Percentiles rank a stretch among this genome's conserved stretches.
phyloP scores from a whole-genome alignment of 2,888 invertebrate genomes.

The Leucozona laternaria region DNA sequence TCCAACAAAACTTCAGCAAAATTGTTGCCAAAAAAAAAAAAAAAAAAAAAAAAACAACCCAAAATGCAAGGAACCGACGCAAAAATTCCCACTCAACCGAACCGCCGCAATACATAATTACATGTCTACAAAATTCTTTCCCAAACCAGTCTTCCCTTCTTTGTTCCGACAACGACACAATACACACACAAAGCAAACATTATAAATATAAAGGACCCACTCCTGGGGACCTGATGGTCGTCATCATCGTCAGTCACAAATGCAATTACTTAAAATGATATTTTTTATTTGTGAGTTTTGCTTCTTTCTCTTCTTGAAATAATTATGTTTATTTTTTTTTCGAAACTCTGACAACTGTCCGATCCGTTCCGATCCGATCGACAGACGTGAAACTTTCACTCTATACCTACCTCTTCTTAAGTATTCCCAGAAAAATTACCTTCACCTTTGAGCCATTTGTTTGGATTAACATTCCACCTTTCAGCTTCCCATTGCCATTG shows the following conservation, averaged over 20 bases:
- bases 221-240: background rate
- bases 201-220: slow-evolving; percentile 26
- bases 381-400: slow-evolving; percentile 68
- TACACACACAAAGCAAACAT: slow-evolving; percentile 5
- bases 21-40: slow-evolving; percentile 32
- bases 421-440: slow-evolving; percentile 75
- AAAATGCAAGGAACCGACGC: slow-evolving; percentile 26
- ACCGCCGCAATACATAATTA: slow-evolving; percentile 51
- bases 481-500: slow-evolving; percentile 68
- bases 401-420: slow-evolving; percentile 8
- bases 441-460: slow-evolving; percentile 75
- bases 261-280: slow-evolving; percentile 61
- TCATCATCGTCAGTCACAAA: slow-evolving; percentile 12
- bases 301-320: slow-evolving; percentile 35
- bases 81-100: slow-evolving; percentile 48
- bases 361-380: background rate
- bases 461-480: slow-evolving; percentile 75
- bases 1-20: slow-evolving; percentile 46
- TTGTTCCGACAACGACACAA: slow-evolving; percentile 43
- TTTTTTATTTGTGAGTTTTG: slow-evolving; percentile 20
- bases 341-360: slow-evolving; percentile 23
- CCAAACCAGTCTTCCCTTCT: slow-evolving; percentile 58
- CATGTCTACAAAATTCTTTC: slow-evolving; percentile 58
- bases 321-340: slow-evolving; percentile 39
- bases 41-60: background rate